Conservation (phyloP, 2,797 vertebrate species). For the Muraenolepis orangiensis region DNA sequence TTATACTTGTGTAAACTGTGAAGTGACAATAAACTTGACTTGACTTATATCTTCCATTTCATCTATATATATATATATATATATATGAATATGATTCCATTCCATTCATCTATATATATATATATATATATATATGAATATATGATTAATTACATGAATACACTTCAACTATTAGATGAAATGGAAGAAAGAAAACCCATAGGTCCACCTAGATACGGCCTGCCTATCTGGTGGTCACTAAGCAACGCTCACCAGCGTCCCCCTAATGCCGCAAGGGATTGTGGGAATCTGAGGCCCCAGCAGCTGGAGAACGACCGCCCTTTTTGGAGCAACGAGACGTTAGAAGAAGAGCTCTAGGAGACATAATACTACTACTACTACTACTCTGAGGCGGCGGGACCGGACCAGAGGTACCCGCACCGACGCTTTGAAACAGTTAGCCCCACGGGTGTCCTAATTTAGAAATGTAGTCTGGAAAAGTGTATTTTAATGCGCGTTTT, state of each 20-base stretch:
- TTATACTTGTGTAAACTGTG: too few species aligned
- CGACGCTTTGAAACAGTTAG: slow-evolving; percentile 22
- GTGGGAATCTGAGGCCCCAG: slow-evolving; percentile 78
- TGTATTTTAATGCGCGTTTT: slow-evolving; percentile 92
- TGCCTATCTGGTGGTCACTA: slow-evolving; percentile 38
- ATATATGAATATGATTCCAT: too few species aligned
- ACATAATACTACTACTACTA: slow-evolving; percentile 54
- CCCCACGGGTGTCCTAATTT: slow-evolving; percentile 16
- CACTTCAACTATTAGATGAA: too few species aligned
- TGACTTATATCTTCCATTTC: too few species aligned
- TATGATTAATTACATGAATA: too few species aligned
- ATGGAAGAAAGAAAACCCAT: too few species aligned
- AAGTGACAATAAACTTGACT: too few species aligned
- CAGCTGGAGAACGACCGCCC: slow-evolving; percentile 73
- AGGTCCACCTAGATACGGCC: too few species aligned
- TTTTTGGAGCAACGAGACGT: slow-evolving; percentile 68
- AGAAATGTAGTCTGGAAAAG: slow-evolving; percentile 67
- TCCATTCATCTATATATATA: too few species aligned
- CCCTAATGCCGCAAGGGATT: slow-evolving; percentile 58
- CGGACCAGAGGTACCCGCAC: slow-evolving; percentile 57
- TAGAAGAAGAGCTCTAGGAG: slow-evolving; percentile 62
- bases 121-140: too few species aligned
- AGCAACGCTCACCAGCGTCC: slow-evolving; percentile 59
- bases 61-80: too few species aligned
- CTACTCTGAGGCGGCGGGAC: slow-evolving; percentile 42